Conservation (phyloP, 2,797 vertebrate genomes). For the Melopsittacus undulatus region DNA sequence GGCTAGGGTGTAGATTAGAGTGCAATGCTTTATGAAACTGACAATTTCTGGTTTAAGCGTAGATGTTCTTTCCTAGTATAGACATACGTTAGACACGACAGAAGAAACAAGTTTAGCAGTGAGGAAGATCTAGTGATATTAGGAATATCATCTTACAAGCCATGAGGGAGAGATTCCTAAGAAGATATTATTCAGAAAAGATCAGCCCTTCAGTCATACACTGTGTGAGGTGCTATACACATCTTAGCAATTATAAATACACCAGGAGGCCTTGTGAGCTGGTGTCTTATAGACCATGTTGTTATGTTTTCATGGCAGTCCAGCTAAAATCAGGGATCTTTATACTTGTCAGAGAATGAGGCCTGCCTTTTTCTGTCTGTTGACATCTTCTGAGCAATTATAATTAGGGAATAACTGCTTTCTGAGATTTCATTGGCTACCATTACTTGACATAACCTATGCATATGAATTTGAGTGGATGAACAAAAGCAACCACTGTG, state of each 20-base stretch:
- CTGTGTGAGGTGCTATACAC: background rate
- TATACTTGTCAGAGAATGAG: background rate
- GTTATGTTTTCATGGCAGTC: background rate
- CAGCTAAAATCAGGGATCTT: background rate
- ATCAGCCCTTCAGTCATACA: background rate
- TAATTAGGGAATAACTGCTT: background rate
- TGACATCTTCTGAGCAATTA: background rate
- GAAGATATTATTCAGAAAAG: background rate
- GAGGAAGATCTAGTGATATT: background rate
- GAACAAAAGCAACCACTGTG: background rate
- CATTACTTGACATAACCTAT: background rate
- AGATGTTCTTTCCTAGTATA: background rate
- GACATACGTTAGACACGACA: background rate
- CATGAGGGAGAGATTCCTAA: background rate
- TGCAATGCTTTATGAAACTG: background rate
- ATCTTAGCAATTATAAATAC: background rate
- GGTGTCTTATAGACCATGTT: accelerated
- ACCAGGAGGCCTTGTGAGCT: background rate
- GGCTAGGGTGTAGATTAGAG: background rate
- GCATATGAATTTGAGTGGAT: background rate
- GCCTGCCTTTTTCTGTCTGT: background rate
- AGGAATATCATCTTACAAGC: background rate
- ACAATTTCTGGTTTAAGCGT: background rate
- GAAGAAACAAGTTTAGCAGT: background rate
- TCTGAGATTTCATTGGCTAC: background rate